Evolutionary conservation across 2,797 vertebrate species (phyloP), one percentile per base, ranked within the genome.

Genomic region (Schizopygopsis malacanthus): DNA sequence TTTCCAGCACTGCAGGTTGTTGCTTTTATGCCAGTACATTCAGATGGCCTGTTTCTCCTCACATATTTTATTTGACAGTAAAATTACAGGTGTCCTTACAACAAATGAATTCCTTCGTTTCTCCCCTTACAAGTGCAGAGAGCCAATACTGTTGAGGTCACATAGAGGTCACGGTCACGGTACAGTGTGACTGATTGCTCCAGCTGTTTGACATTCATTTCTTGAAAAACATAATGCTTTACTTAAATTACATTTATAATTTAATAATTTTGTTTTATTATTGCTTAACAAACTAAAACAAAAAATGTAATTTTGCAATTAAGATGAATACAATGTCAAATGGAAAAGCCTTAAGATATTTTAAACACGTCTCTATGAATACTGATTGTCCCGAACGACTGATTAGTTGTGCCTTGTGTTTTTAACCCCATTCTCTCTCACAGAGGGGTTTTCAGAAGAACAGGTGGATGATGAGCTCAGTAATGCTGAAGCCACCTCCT

Each of bases 361-460:
- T 73, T 9, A 47, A 73, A 16, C 43, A 28, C 28, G 28, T 76
- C 28, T 28, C 8, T 54, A 13, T 22, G 54, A 77, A 15, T 41
- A 59, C 22, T 41, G 2, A 77, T 77, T 56, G 20, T 77, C 33
- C 33, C 52, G 13, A 77, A 56, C 75, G 41, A 56, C 33, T 43
- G 11, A n/a, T 13, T n/a, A 43, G 39, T 43, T n/a, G 20, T 71
- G 69, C 2, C 20, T n/a, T 41, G 52, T 77, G 75, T 56, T 41
- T 77, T 77, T 39, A 78, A 56, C 52, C 6, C 37, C n/a, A 15
- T 54, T 65, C 65, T 85, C 25, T 79, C 37, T 83, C 20, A 22
- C 73, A 82, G 82, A 85, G 69, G 84, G 47, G 10, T 80, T 86
- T 70, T 56, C 87, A 86, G 87, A 88, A n/a, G 69, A 82, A 45